phyloP scores from a whole-genome alignment of 1,140 invertebrate genomes.

The Drosophila sulfurigaster region DNA sequence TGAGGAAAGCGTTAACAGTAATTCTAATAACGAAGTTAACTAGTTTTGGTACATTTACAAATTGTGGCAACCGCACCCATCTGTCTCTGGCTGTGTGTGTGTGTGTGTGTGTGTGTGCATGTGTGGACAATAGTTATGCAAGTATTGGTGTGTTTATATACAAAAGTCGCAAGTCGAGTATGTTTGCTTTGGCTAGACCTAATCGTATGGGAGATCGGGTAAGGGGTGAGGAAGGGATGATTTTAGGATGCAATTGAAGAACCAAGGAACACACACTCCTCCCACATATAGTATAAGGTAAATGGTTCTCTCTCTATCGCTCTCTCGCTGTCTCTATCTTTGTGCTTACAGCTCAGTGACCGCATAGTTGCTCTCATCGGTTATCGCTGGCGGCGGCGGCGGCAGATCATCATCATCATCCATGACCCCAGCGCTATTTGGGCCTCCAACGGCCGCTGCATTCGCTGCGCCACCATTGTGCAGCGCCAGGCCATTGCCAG shows the following conservation, averaged over 20 bases:
- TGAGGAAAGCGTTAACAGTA: too few species aligned
- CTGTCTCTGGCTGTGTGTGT: conserved; percentile 3
- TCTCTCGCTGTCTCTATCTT: conserved; percentile 3
- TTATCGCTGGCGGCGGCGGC: conserved; percentile 81
- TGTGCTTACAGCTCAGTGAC: conserved; percentile 81
- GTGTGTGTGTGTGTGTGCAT: conserved; percentile 24
- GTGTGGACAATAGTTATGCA: neutral
- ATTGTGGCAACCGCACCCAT: too few species aligned
- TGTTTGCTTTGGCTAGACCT: conserved; percentile 41
- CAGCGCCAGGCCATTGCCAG: conserved; percentile 55
- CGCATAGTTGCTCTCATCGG: conserved; percentile 83
- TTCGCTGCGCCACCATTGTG: conserved; percentile 58
- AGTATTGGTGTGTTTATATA: conserved; percentile 46
- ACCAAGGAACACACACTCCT: conserved; percentile 19
- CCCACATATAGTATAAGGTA: neutral
- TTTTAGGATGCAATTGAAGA: conserved; percentile 28
- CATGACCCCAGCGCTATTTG: conserved; percentile 29
- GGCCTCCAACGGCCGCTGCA: neutral
- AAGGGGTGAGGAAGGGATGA: conserved; percentile 14
- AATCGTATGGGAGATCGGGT: conserved; percentile 12
- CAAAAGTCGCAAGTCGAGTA: conserved; percentile 64
- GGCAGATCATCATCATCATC: conserved; percentile 80
- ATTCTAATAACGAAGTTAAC: too few species aligned
- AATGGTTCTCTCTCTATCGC: conserved; percentile 6
- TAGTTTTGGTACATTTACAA: neutral